These are phyloP conservation scores for Chlorospingus semifuscus DNA, from an alignment of 2,797 vertebrate genomes.

Conservation along the genomic window DNA sequence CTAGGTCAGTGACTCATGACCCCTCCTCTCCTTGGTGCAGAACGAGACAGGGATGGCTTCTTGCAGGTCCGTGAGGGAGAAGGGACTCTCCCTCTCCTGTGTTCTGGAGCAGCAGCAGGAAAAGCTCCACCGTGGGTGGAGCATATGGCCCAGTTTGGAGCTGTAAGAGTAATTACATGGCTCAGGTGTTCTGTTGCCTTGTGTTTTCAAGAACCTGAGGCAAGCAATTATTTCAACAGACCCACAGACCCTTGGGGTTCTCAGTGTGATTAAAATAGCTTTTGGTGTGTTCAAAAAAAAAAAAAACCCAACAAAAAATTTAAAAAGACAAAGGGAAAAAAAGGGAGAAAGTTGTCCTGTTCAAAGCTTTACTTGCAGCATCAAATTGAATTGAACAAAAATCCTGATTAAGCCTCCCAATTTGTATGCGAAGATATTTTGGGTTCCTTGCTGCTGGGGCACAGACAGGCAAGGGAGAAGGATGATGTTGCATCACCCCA, in stretches of 20 bases:
- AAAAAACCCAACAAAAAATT: background rate
- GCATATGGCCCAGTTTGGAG: background rate
- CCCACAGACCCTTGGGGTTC: background rate
- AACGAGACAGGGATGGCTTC: background rate
- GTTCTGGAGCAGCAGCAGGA: background rate
- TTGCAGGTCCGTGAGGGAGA: rapidly evolving
- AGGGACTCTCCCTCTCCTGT: background rate
- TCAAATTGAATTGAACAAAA: background rate
- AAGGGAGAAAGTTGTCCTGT: background rate
- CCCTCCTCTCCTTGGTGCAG: background rate
- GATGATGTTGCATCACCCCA: background rate
- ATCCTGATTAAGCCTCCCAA: background rate
- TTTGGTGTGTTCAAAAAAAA: background rate
- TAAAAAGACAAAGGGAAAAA: too few species aligned
- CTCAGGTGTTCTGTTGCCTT: constrained; percentile 53
- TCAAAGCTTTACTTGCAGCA: background rate
- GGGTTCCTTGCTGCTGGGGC: background rate
- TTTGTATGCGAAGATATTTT: background rate
- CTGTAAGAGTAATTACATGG: constrained; percentile 53
- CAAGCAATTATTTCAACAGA: constrained; percentile 55
- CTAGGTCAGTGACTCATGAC: constrained; percentile 69
- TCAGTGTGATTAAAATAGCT: background rate
- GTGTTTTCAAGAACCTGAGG: constrained; percentile 37
- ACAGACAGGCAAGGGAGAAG: background rate
- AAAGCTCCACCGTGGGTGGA: background rate